A percentile compares a stretch with the other conserved stretches of the same genome.
These are phyloP conservation scores for Orthosia cruda DNA, from an alignment of 2,888 invertebrate species.

Conservation along the genomic window DNA sequence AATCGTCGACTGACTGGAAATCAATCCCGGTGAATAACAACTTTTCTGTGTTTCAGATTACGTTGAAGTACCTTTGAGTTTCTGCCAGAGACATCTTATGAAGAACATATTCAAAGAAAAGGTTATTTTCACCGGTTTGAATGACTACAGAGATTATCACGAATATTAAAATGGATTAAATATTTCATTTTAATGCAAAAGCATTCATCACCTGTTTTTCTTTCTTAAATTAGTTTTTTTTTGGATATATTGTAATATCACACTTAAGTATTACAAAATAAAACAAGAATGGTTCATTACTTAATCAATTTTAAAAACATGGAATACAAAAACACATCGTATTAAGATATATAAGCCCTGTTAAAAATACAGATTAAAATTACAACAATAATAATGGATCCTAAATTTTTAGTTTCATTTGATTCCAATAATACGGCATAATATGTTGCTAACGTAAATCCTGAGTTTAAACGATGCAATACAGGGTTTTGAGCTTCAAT, in stretches of 20 bases:
- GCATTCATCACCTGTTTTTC: neutral
- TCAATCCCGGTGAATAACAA: neutral
- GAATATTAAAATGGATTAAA: slow-evolving; percentile 44
- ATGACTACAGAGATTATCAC: slow-evolving; percentile 77
- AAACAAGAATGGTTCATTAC: too few species aligned
- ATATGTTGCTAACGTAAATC: neutral
- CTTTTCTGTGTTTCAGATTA: slow-evolving; percentile 75
- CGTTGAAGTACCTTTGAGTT: slow-evolving; percentile 82
- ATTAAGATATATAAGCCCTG: too few species aligned
- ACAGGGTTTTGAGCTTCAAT: slow-evolving; percentile 1
- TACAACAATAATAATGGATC: too few species aligned
- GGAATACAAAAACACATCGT: too few species aligned
- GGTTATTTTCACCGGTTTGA: slow-evolving; percentile 74
- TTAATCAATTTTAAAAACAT: too few species aligned
- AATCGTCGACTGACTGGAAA: neutral
- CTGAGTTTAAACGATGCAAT: neutral
- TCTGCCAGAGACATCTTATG: slow-evolving; percentile 84
- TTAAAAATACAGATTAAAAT: too few species aligned
- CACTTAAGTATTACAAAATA: too few species aligned
- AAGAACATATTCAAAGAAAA: slow-evolving; percentile 85
- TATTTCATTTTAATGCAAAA: neutral
- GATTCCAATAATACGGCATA: too few species aligned
- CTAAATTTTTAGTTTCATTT: too few species aligned
- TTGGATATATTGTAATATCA: too few species aligned
- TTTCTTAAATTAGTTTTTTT: too few species aligned